Conservation (phyloP, 2,113 vertebrate genomes). For the Tylochromis polylepis region DNA sequence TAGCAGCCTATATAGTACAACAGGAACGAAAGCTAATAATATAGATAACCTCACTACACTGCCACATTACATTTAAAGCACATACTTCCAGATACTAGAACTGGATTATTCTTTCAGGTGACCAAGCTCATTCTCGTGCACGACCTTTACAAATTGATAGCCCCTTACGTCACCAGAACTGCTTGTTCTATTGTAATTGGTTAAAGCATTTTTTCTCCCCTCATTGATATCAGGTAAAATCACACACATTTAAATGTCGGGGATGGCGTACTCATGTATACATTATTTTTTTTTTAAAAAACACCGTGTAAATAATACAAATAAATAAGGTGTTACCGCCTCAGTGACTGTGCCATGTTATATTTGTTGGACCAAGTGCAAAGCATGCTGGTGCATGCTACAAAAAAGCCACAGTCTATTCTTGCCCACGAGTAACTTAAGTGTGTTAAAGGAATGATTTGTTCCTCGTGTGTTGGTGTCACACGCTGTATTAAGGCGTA, state of each 20-base stretch:
- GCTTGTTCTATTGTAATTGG: neutral
- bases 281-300: neutral
- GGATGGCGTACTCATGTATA: neutral
- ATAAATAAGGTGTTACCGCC: neutral
- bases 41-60: neutral
- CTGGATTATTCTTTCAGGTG: neutral
- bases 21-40: neutral
- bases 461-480: neutral
- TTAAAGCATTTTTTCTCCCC: neutral
- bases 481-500: neutral
- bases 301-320: neutral
- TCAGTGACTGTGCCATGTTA: neutral
- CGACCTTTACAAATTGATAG: neutral
- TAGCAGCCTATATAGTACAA: neutral
- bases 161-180: slow-evolving; percentile 36
- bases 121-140: neutral
- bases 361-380: neutral
- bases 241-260: neutral
- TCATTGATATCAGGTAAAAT: neutral
- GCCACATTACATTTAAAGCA: neutral
- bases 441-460: neutral
- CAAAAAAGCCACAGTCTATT: neutral
- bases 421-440: neutral
- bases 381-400: neutral
- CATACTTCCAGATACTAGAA: neutral